Evolutionary conservation across 2,113 vertebrate genomes (phyloP).

Genomic region (Chaetodon auriga): DNA sequence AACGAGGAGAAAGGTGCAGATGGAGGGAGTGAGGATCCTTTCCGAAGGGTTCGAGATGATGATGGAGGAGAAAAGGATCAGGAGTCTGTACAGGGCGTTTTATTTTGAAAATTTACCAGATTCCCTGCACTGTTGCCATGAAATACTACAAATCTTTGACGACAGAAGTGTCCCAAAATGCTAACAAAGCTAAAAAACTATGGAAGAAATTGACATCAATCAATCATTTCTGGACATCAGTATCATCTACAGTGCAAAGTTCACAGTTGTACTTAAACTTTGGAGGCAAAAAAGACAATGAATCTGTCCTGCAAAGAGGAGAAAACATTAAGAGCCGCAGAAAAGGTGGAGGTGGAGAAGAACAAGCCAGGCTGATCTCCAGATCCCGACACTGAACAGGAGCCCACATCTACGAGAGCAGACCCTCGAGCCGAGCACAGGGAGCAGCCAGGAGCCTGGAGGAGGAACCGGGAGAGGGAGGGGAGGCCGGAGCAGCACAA

Average conservation of each 20-base stretch:
- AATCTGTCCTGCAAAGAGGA: neutral
- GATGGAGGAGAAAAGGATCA: neutral
- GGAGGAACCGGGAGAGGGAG: slow-evolving; percentile 31
- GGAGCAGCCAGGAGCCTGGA: slow-evolving; percentile 37
- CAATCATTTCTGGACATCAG: too few relatives aligned
- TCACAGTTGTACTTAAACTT: too few relatives aligned
- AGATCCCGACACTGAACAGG: neutral
- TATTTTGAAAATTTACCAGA: too few relatives aligned
- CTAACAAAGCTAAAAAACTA: too few relatives aligned
- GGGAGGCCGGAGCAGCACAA: slow-evolving; percentile 58
- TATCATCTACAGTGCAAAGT: too few relatives aligned
- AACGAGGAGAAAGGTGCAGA: neutral
- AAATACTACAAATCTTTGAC: too few relatives aligned
- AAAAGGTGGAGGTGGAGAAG: neutral
- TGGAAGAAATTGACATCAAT: too few relatives aligned
- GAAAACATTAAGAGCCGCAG: neutral
- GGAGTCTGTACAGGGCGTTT: too few relatives aligned
- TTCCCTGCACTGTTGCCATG: too few relatives aligned
- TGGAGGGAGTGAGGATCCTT: neutral
- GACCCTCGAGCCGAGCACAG: slow-evolving; percentile 29
- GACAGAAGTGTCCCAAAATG: too few relatives aligned
- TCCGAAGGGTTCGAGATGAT: neutral
- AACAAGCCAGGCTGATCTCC: slow-evolving; percentile 1
- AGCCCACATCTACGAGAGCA: slow-evolving; percentile 3
- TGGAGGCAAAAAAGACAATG: too few relatives aligned